These are phyloP conservation scores for Trilocha varians DNA, from an alignment of 2,888 invertebrate genomes.

Conservation along the genomic window DNA sequence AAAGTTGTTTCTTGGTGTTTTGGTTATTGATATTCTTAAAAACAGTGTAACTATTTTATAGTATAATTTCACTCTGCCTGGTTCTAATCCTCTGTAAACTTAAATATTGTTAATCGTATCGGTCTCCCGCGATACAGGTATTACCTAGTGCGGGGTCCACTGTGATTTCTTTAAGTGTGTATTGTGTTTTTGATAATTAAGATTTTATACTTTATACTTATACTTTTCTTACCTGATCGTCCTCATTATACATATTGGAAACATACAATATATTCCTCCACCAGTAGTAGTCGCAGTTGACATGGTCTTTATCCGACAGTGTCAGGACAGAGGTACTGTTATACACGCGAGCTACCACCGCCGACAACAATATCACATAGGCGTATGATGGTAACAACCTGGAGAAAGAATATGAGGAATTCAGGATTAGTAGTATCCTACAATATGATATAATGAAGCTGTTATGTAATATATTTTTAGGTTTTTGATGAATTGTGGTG, in stretches of 20 bases:
- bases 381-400: slow-evolving; percentile 77
- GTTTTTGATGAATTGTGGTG: no score
- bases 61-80: no score
- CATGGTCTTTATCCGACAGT: slow-evolving; percentile 70
- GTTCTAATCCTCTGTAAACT: no score
- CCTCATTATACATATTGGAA: slow-evolving; percentile 71
- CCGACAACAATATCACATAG: slow-evolving; percentile 67
- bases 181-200: neutral
- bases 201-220: neutral
- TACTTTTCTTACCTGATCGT: slow-evolving; percentile 67
- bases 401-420: slow-evolving; percentile 4
- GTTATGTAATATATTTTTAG: neutral
- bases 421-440: no score
- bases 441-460: no score
- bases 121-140: no score
- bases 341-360: slow-evolving; percentile 40
- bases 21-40: no score
- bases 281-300: slow-evolving; percentile 73
- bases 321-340: slow-evolving; percentile 41
- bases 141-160: no score
- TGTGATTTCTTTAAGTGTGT: no score
- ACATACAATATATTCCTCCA: slow-evolving; percentile 78
- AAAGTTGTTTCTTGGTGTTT: no score
- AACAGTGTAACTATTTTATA: no score
- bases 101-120: no score